Conservation (phyloP, 2,113 vertebrate species). For the Paramisgurnus dabryanus region DNA sequence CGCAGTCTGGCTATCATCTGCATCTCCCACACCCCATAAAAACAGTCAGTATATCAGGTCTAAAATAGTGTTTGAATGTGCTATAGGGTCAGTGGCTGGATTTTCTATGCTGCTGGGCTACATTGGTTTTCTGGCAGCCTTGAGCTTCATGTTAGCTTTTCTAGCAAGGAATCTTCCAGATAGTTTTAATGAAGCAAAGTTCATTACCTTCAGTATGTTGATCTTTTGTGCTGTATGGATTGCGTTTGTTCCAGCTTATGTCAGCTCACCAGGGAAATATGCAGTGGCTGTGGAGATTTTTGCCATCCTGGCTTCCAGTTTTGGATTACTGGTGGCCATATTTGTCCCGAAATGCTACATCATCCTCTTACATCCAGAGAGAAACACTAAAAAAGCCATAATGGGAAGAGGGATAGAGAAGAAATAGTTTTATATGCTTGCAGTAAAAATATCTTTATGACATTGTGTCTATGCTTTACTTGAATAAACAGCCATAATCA, state of each 20-base stretch:
- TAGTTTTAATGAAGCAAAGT: conserved; percentile 69
- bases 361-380: conserved; percentile 59
- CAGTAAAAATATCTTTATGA: neutral
- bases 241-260: conserved; percentile 60
- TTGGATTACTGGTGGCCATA: conserved; percentile 60
- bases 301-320: conserved; percentile 63
- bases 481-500: neutral
- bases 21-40: conserved; percentile 56
- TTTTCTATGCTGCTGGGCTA: conserved; percentile 59
- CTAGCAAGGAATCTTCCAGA: conserved; percentile 64
- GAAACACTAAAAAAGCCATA: conserved; percentile 59
- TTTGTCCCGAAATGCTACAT: conserved; percentile 65
- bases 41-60: conserved; percentile 56
- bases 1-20: conserved; percentile 50
- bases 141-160: conserved; percentile 65
- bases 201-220: conserved; percentile 69
- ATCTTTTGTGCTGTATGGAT: conserved; percentile 65
- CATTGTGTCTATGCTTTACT: neutral
- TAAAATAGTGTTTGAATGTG: conserved; percentile 60
- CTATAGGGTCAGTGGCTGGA: conserved; percentile 51
- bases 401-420: conserved; percentile 48
- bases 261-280: conserved; percentile 65
- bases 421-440: conserved; percentile 25
- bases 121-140: conserved; percentile 58
- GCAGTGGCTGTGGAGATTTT: conserved; percentile 61